Percentiles rank a stretch among this genome's conserved stretches.
These are phyloP conservation scores for Icerya purchasi DNA, from an alignment of 2,888 invertebrate genomes.

Conservation along the genomic window DNA sequence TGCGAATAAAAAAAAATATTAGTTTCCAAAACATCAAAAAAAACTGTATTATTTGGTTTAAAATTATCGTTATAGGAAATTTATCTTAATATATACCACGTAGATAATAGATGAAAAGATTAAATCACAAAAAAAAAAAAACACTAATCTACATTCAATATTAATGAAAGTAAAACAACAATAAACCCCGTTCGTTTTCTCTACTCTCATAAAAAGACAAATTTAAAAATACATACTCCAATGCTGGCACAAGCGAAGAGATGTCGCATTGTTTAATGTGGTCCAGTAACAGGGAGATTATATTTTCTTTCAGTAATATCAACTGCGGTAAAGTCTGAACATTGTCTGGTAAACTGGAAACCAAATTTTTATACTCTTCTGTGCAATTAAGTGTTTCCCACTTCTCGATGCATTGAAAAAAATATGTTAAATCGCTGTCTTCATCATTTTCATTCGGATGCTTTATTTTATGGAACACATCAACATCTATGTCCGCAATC, in stretches of 20 bases:
- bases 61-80: too few species aligned
- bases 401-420: constrained; percentile 61
- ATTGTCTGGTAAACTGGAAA: constrained; percentile 48
- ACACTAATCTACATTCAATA: constrained; percentile 1
- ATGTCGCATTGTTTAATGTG: constrained; percentile 49
- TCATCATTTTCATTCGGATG: constrained; percentile 47
- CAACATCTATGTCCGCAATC: constrained; percentile 62
- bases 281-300: constrained; percentile 46
- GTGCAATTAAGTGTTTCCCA: constrained; percentile 78
- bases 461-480: constrained; percentile 64
- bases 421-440: constrained; percentile 47
- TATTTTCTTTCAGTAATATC: constrained; percentile 52
- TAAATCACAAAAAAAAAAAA: constrained; percentile 7
- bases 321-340: constrained; percentile 62
- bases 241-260: constrained; percentile 52
- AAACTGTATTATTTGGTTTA: too few species aligned
- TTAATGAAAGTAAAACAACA: constrained; percentile 5
- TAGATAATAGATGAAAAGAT: too few species aligned
- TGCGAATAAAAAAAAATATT: too few species aligned
- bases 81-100: too few species aligned
- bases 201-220: constrained; percentile 1
- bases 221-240: constrained; percentile 45
- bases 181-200: not conserved
- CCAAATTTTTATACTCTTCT: constrained; percentile 54
- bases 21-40: too few species aligned